phyloP scores from a whole-genome alignment of 2,113 vertebrate species.

The Macquaria australasica region DNA sequence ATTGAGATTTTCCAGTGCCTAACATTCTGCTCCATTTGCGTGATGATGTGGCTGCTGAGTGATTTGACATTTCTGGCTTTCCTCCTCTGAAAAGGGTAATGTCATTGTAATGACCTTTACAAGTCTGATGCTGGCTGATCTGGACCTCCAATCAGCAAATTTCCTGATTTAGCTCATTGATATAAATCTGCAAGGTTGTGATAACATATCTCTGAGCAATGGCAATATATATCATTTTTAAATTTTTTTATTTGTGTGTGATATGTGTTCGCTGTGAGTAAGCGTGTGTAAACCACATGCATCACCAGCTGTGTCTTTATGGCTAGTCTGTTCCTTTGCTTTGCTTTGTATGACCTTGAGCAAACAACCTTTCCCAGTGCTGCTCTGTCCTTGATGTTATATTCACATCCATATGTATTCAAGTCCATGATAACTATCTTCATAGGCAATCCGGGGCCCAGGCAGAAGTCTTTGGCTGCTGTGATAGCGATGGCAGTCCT shows the following conservation, averaged over 20 bases:
- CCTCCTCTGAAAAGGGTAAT: constrained; percentile 75
- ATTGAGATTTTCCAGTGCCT: constrained; percentile 18
- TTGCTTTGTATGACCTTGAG: constrained; percentile 82
- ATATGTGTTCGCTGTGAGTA: not conserved
- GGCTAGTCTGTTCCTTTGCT: constrained; percentile 39
- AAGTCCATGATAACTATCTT: constrained; percentile 36
- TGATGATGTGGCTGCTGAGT: constrained; percentile 60
- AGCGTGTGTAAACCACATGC: constrained; percentile 13
- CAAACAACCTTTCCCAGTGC: constrained; percentile 57
- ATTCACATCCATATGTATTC: no score
- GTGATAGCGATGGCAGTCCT: constrained; percentile 65
- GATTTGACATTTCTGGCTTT: constrained; percentile 74
- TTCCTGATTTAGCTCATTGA: constrained; percentile 47
- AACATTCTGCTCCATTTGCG: constrained; percentile 57
- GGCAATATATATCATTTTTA: not conserved
- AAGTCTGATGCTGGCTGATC: constrained; percentile 54
- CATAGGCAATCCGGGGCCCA: constrained; percentile 24
- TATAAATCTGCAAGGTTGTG: constrained; percentile 40
- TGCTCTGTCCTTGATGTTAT: constrained; percentile 45
- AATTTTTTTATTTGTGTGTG: not conserved
- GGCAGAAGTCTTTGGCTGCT: constrained; percentile 59
- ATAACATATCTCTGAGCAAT: constrained; percentile 44
- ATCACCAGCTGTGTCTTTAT: constrained; percentile 34
- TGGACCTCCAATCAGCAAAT: constrained; percentile 53
- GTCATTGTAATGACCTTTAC: constrained; percentile 86